Conservation (phyloP, 2,797 vertebrate species). For the Sitta carolinensis region DNA sequence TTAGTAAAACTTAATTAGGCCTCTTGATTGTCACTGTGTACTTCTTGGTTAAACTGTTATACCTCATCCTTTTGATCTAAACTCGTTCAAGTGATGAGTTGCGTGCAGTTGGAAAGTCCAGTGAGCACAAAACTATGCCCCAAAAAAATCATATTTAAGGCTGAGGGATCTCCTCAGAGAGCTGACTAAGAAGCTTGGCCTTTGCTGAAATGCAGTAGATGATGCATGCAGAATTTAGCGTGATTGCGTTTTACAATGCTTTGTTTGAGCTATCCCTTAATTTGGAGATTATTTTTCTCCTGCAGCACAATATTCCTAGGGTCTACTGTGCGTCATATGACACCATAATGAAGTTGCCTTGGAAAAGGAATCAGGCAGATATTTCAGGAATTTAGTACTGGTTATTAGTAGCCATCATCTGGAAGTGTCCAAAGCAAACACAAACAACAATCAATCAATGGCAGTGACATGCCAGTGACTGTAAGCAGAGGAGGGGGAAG, state of each 20-base stretch:
- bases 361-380: slow-evolving; percentile 25
- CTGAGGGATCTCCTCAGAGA: not conserved
- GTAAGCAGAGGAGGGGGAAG: not conserved
- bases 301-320: not conserved
- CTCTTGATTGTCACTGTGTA: not conserved
- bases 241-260: slow-evolving; percentile 55
- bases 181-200: slow-evolving; percentile 51
- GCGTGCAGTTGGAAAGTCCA: not conserved
- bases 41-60: not conserved
- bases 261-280: slow-evolving; percentile 27
- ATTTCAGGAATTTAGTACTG: slow-evolving; percentile 58
- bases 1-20: not conserved
- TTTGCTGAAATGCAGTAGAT: slow-evolving; percentile 14
- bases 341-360: not conserved
- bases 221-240: slow-evolving; percentile 57
- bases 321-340: not conserved
- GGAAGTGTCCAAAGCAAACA: slow-evolving; percentile 57
- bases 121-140: not conserved
- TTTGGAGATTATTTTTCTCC: slow-evolving; percentile 19
- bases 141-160: not conserved
- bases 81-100: not conserved
- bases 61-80: not conserved
- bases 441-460: slow-evolving; percentile 44
- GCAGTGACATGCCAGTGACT: not conserved
- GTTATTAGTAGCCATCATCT: slow-evolving; percentile 59